A percentile compares a stretch with the other conserved stretches of the same genome.
phyloP scores from a whole-genome alignment of 2,113 vertebrate species.

The Tragelaphus scriptus region DNA sequence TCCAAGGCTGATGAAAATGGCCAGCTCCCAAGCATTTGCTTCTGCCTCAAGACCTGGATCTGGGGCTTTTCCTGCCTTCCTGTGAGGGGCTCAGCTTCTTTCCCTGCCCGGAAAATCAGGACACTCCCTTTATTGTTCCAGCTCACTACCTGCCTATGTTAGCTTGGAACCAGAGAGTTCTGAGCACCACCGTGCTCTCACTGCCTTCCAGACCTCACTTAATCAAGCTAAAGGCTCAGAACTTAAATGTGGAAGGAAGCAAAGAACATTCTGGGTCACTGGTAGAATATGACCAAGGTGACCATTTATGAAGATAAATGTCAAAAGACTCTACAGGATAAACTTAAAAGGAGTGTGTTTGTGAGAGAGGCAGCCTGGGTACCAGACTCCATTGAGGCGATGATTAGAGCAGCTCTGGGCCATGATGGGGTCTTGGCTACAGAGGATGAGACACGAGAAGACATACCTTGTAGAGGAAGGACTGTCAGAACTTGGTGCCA shows the following conservation, averaged over 20 bases:
- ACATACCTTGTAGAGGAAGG: accelerated
- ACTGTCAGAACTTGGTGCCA: not conserved
- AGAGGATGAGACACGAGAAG: not conserved
- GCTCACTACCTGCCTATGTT: not conserved
- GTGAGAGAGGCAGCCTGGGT: not conserved
- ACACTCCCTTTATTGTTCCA: not conserved
- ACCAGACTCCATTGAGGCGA: too few relatives aligned
- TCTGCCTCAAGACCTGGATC: not conserved
- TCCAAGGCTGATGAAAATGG: not conserved
- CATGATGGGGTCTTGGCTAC: not conserved
- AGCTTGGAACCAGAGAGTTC: not conserved
- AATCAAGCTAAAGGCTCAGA: not conserved
- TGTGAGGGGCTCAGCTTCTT: not conserved
- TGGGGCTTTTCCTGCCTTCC: not conserved
- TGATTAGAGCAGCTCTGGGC: accelerated
- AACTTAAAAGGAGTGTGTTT: not conserved
- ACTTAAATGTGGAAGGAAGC: not conserved
- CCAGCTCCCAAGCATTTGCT: not conserved
- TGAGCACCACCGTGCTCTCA: accelerated
- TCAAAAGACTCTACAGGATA: not conserved
- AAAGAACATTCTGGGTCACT: not conserved
- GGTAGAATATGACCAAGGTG: not conserved
- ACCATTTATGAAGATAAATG: not conserved
- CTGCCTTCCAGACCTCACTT: not conserved
- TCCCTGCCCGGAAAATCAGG: not conserved